phyloP scores from a whole-genome alignment of 23 tunicate genomes.

The Pegea sp. region DNA sequence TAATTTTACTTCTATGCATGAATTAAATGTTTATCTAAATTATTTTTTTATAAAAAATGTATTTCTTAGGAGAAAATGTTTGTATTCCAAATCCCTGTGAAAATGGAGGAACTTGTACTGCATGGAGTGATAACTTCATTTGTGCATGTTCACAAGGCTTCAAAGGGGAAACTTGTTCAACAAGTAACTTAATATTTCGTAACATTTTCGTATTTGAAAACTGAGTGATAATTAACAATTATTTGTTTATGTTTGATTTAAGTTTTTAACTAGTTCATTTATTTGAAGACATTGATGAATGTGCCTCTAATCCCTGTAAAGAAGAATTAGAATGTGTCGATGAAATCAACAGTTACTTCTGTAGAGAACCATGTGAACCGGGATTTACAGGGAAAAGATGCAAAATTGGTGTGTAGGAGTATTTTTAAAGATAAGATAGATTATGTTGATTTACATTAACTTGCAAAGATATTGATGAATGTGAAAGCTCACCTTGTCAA shows the following conservation, averaged over 20 bases:
- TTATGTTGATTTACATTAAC: too few species aligned
- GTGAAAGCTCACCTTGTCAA: constrained; percentile 74
- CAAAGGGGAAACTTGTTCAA: constrained; percentile 29
- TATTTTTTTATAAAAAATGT: background rate
- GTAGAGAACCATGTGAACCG: constrained; percentile 63
- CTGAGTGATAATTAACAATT: too few species aligned
- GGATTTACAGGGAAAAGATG: constrained; percentile 76
- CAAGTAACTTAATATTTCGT: constrained; percentile 13
- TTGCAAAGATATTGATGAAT: constrained; percentile 58
- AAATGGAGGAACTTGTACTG: constrained; percentile 53
- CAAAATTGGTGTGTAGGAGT: constrained; percentile 39
- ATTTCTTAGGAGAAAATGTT: constrained; percentile 38
- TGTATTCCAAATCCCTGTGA: constrained; percentile 92
- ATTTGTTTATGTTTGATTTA: background rate
- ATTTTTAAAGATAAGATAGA: too few species aligned
- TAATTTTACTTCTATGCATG: too few species aligned
- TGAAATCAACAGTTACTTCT: constrained; percentile 41
- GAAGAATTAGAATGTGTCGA: constrained; percentile 66
- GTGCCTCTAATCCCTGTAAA: constrained; percentile 71
- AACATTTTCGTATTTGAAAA: too few species aligned
- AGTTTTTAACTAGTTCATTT: background rate
- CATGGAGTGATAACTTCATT: constrained; percentile 37
- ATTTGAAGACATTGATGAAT: constrained; percentile 83
- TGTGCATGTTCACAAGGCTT: constrained; percentile 73
- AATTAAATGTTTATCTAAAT: too few species aligned